phyloP scores from a whole-genome alignment of 2,113 vertebrate genomes.

The Lanius collurio region DNA sequence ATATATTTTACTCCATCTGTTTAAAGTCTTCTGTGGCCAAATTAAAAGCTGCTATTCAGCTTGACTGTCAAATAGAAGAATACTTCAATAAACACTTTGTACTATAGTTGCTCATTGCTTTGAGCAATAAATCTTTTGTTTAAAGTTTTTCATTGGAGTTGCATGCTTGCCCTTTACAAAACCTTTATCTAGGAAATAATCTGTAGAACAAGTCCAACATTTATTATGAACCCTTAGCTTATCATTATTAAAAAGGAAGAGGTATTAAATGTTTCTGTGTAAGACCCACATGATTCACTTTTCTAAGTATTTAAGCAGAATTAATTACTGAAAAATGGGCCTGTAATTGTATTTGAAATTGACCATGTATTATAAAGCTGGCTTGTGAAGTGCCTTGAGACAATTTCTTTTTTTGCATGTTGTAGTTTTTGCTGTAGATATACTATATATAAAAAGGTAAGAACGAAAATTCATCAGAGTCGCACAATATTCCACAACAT shows the following conservation, averaged over 20 bases:
- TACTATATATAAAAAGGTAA: neutral
- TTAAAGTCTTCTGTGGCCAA: neutral
- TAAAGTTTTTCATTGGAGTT: neutral
- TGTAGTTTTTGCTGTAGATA: neutral
- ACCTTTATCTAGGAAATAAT: neutral
- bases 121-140: neutral
- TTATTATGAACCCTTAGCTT: neutral
- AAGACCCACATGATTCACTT: neutral
- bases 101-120: neutral
- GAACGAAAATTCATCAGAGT: neutral
- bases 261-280: neutral
- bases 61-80: neutral
- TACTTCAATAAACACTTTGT: neutral
- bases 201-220: neutral
- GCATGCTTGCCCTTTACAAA: neutral
- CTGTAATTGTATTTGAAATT: neutral
- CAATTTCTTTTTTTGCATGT: neutral
- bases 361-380: neutral
- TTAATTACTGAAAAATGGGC: neutral
- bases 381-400: neutral
- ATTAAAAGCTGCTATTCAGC: neutral
- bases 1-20: neutral
- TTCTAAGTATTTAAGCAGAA: neutral
- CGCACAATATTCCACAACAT: neutral
- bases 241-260: neutral